phyloP scores from a whole-genome alignment of 2,888 invertebrate genomes.

The Agonopterix arenella region DNA sequence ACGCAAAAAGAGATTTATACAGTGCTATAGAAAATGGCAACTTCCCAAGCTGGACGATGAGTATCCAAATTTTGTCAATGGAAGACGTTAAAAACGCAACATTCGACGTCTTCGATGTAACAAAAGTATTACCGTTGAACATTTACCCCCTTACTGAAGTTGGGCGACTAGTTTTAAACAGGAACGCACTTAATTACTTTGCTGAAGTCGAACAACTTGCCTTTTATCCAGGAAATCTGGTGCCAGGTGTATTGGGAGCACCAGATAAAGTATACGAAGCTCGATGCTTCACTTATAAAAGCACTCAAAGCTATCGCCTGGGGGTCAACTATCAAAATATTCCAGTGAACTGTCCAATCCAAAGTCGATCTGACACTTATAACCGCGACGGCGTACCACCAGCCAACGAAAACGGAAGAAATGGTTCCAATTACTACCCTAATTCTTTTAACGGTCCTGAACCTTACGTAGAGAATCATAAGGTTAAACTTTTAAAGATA shows the following conservation, averaged over 20 bases:
- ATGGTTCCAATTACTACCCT: constrained; percentile 31
- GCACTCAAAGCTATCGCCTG: constrained; percentile 65
- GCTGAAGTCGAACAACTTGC: constrained; percentile 69
- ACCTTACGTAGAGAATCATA: constrained; percentile 26
- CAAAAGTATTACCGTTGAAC: constrained; percentile 54
- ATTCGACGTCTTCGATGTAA: constrained; percentile 65
- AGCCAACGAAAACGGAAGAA: constrained; percentile 21
- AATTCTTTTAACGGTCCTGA: constrained; percentile 34
- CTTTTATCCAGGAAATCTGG: constrained; percentile 47
- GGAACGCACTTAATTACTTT: constrained; percentile 67
- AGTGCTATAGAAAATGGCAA: constrained; percentile 85
- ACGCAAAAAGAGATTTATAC: constrained; percentile 87
- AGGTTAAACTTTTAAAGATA: constrained; percentile 7
- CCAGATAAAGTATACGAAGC: constrained; percentile 72
- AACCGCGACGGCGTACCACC: constrained; percentile 30
- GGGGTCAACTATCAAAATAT: constrained; percentile 32
- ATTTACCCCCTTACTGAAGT: constrained; percentile 67
- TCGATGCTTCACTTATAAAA: constrained; percentile 64
- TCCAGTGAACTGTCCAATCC: constrained; percentile 24
- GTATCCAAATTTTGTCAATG: constrained; percentile 55
- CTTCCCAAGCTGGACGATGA: constrained; percentile 61
- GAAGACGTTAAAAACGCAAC: constrained; percentile 43
- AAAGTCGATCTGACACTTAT: constrained; percentile 19
- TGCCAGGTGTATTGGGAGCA: constrained; percentile 66
- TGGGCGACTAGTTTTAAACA: constrained; percentile 62